phyloP scores from a whole-genome alignment of 2,888 invertebrate genomes.

The Smittia sp. region DNA sequence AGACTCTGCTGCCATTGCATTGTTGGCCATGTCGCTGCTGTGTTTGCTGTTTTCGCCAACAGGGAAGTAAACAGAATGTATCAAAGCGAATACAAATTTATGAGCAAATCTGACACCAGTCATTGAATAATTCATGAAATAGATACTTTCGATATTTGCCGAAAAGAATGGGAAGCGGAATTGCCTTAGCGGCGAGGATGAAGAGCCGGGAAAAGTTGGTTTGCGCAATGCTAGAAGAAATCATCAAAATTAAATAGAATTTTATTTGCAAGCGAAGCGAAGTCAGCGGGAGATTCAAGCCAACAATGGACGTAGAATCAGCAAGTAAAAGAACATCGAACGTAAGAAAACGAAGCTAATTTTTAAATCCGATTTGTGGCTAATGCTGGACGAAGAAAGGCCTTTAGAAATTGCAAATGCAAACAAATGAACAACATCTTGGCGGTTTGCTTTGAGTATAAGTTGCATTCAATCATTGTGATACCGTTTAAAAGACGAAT shows the following conservation, averaged over 20 bases:
- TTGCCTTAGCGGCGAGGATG: neutral
- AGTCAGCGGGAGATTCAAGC: constrained; percentile 1
- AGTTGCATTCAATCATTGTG: neutral
- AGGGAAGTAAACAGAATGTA: neutral
- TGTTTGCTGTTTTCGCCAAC: neutral
- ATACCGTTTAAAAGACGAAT: too few relatives aligned
- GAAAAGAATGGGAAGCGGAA: neutral
- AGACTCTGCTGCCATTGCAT: neutral
- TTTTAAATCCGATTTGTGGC: constrained; percentile 24
- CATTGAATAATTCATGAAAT: constrained; percentile 20
- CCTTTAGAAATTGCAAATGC: neutral
- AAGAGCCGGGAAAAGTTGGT: neutral
- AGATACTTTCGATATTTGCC: neutral
- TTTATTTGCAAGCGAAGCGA: neutral
- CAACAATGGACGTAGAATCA: constrained; percentile 10
- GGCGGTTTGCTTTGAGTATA: neutral
- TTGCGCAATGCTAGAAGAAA: neutral
- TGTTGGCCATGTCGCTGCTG: neutral
- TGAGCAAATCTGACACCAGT: constrained; percentile 18
- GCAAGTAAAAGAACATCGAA: neutral
- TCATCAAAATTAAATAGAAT: constrained; percentile 17
- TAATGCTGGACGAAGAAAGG: neutral
- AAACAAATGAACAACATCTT: constrained; percentile 10
- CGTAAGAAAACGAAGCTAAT: neutral
- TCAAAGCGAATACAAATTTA: constrained; percentile 23